Evolutionary conservation across 2,113 vertebrate genomes (phyloP), one percentile per base, ranked within the genome.

Genomic region (Hemicordylus capensis): DNA sequence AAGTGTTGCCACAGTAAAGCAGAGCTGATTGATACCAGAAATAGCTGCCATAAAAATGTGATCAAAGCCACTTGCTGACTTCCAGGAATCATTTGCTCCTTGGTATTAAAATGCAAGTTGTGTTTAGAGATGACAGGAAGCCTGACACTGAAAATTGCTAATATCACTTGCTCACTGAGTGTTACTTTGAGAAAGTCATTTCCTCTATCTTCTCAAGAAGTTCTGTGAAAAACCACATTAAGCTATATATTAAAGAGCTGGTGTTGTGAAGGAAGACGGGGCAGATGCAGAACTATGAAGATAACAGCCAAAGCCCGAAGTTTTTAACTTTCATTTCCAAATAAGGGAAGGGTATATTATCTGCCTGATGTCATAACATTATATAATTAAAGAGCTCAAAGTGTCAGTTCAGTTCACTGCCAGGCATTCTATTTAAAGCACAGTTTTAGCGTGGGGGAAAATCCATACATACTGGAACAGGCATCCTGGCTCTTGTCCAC

Each of bases 301-400:
- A 64, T 59, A 58, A 59, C 11, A 46, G 56, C n/a, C 14, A 63
- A 44, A 28, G 31, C 19, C 15, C 37, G 14, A 8, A 2, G 14
- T 22, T 1, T 73, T 69, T 59, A 54, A 2, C 86, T 10, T 83
- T 85, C 31, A 34, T 87, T 70, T 54, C 44, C 31, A 24, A 28
- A 66, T 76, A 48, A 72, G 44, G 69, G 59, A 51, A 73, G 24
- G 81, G 42, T 44, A 67, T 84, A 70, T 14, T 83, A 61, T 88
- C 37, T 84, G 56, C 85, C 76, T 83, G 61, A 56, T 64, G 22
- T 63, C 17, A 11, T 58, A 56, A 54, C 67, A 6, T 56, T 85
- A 80, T 82, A 82, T 89, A 83, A 91, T 87, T 87, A 63, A 86
- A 48, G 80, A 34, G 56, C 56, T 54, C 39, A 84, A 67, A 79